Evolutionary conservation across 2,113 vertebrate species (phyloP).

Genomic region (Peromyscus polionotus): DNA sequence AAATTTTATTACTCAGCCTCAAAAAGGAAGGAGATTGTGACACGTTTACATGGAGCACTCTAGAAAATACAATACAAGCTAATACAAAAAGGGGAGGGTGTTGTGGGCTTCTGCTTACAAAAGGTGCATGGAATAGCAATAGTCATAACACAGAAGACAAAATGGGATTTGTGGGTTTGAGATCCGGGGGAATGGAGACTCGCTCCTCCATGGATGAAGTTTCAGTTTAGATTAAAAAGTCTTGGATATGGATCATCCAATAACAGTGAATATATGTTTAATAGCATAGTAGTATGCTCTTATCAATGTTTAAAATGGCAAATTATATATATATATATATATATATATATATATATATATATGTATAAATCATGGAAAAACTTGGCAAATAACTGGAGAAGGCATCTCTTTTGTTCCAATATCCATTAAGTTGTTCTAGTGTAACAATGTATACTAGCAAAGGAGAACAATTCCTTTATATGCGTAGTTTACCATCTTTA

Average conservation of each 20-base stretch:
- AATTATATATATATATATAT: neutral
- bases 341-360: neutral
- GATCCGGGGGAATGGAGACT: neutral
- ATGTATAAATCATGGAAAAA: neutral
- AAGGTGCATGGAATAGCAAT: neutral
- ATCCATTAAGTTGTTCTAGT: neutral
- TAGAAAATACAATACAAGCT: neutral
- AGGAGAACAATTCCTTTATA: neutral
- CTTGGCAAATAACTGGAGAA: neutral
- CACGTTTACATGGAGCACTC: neutral
- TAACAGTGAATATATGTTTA: neutral
- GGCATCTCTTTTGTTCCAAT: neutral
- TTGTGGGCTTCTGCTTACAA: neutral
- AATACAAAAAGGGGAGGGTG: neutral
- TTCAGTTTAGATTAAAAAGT: neutral
- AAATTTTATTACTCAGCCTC: neutral
- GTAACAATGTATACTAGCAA: neutral
- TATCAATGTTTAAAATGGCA: neutral
- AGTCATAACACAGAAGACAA: neutral
- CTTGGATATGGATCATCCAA: neutral
- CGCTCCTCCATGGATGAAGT: neutral
- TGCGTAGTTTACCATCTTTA: neutral
- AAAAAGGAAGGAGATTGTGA: neutral
- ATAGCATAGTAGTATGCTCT: neutral
- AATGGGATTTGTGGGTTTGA: neutral